A percentile compares a stretch with the other conserved stretches of the same genome.
These are phyloP conservation scores for Hirundo rustica DNA, from an alignment of 2,797 vertebrate genomes.

Conservation along the genomic window DNA sequence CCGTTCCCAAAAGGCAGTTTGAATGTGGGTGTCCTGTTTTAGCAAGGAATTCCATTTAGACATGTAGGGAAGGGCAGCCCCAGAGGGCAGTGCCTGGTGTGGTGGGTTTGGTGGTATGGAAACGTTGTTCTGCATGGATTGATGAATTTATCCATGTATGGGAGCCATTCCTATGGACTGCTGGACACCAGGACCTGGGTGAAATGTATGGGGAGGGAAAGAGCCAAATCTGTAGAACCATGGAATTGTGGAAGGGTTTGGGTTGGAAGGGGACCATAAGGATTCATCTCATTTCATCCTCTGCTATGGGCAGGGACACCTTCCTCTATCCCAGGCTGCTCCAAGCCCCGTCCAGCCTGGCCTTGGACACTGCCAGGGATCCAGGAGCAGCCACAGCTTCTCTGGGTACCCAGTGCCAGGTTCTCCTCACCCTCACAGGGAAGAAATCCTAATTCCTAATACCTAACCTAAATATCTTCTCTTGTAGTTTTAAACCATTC, in stretches of 20 bases:
- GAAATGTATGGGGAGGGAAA: background rate
- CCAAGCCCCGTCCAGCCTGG: fast-evolving
- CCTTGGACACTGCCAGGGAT: background rate
- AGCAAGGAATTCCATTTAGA: background rate
- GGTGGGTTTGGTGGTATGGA: background rate
- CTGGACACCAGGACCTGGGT: background rate
- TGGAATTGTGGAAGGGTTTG: background rate
- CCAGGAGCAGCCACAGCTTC: too few species aligned
- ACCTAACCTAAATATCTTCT: background rate
- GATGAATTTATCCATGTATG: fast-evolving
- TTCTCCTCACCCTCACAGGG: background rate
- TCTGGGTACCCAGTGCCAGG: background rate
- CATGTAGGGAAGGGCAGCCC: background rate
- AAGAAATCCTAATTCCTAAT: background rate
- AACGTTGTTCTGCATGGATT: background rate
- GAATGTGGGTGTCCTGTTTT: background rate
- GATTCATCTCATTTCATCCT: background rate
- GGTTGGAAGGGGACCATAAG: background rate
- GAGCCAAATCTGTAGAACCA: background rate
- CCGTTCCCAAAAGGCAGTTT: background rate
- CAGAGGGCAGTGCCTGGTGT: background rate
- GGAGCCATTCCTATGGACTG: background rate
- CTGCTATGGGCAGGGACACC: background rate
- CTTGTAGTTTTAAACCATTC: background rate
- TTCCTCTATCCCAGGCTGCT: background rate